These are phyloP conservation scores for Clavelina lepadiformis DNA, from an alignment of 23 tunicate species.

Conservation along the genomic window DNA sequence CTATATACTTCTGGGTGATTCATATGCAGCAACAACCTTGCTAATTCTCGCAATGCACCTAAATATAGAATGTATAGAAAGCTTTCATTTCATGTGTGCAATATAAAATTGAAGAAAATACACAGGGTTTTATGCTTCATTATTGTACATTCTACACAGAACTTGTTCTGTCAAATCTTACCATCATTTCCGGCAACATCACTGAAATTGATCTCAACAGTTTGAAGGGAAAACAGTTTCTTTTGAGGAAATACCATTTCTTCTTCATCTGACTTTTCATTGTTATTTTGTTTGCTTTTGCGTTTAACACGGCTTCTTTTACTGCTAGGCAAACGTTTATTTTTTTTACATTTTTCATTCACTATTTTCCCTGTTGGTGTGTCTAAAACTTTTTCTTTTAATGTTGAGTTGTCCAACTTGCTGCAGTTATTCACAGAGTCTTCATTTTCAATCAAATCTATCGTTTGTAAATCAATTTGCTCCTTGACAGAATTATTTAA, in stretches of 20 bases:
- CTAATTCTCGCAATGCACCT: conserved; percentile 44
- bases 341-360: conserved; percentile 1
- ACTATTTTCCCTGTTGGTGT: neutral
- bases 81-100: too few relatives aligned
- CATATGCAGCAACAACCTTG: conserved; percentile 58
- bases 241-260: conserved; percentile 11
- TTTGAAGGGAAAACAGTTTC: conserved; percentile 18
- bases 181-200: conserved; percentile 76
- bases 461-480: too few relatives aligned
- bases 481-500: too few relatives aligned
- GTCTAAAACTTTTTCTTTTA: neutral
- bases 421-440: too few relatives aligned
- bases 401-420: neutral
- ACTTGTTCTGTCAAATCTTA: neutral
- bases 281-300: neutral
- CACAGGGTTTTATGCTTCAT: neutral
- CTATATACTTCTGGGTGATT: conserved; percentile 59
- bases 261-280: neutral
- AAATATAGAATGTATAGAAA: too few relatives aligned
- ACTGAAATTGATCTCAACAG: conserved; percentile 37
- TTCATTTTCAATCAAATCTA: too few relatives aligned
- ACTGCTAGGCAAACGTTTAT: neutral
- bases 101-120: too few relatives aligned
- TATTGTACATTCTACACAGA: neutral
- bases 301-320: neutral